Evolutionary conservation across 2,797 vertebrate species (phyloP), one percentile per base, ranked within the genome.

Genomic region (Xerus rutilus): DNA sequence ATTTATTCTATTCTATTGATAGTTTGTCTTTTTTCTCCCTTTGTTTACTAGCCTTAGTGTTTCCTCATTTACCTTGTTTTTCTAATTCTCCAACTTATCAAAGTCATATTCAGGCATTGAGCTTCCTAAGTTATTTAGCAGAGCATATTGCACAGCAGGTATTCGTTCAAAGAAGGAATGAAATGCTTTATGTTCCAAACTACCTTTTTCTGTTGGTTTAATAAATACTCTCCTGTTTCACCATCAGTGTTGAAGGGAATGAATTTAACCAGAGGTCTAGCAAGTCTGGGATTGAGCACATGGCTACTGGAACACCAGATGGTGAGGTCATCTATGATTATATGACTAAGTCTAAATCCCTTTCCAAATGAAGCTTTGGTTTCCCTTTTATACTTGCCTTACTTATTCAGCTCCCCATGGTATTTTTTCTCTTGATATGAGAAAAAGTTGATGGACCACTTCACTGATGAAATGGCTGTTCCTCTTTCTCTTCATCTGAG

Each of bases 111-210:
- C 3, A 73, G 30, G n/a, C 10, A 78, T 32, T 64, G 64, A 96
- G 52, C 49, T 89, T 92, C 94, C 65, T 93, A 79, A 79, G 74
- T 6, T 90, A 74, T 81, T 81, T 67, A 83, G 18, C 13, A 85
- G 30, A 67, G 4, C 76, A 64, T 7, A 35, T 6, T 21, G 59
- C 25, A 39, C 4, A 35, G 52, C 70, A 91, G 49, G 8, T 84
- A 49, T 70, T 59, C 89, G 49, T 89, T 52, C 43, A 21, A 93
- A 93, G 62, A 84, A 93, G 23, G 32, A 87, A 30, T 11, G 4
- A 73, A 43, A 7, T 45, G 8, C 32, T 89, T 81, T 74, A 62
- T 77, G 39, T 89, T 72, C 28, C 81, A 69, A 57, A 82, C 32
- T 39, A 45, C 10, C 2, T 7, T 84, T 76, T 32, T 39, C 20